Percentiles rank a stretch among this genome's conserved stretches.
These are phyloP conservation scores for Apis florea DNA, from an alignment of 1,140 invertebrate genomes.

Conservation along the genomic window DNA sequence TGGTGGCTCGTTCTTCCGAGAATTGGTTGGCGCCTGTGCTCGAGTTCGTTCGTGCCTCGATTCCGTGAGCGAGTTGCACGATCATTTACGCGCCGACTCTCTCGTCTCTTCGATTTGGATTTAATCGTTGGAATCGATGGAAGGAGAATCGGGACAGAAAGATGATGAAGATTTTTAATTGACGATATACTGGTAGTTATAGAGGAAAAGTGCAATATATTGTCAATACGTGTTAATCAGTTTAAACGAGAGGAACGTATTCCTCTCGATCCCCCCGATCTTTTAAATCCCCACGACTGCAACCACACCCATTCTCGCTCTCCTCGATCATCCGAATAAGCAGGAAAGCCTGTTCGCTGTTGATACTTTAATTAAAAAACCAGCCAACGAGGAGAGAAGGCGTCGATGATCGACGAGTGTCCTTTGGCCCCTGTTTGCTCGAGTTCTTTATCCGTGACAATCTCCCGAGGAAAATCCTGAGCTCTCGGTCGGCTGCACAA, in stretches of 20 bases:
- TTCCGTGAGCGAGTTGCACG: too few species aligned
- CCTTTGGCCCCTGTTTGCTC: conserved; percentile 53
- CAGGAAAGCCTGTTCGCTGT: conserved; percentile 3
- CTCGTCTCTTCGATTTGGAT: background rate
- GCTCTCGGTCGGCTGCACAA: conserved; percentile 54
- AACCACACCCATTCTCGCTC: too few species aligned
- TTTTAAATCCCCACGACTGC: background rate
- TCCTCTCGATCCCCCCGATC: background rate
- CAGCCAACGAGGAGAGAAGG: conserved; percentile 11
- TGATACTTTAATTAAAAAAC: conserved; percentile 63
- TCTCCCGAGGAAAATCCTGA: conserved; percentile 62
- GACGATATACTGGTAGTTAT: background rate
- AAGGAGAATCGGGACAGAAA: background rate
- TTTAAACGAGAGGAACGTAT: background rate
- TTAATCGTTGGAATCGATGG: too few species aligned
- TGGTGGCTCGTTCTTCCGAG: conserved; percentile 38
- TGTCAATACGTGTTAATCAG: background rate
- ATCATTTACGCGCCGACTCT: background rate
- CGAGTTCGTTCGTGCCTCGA: background rate
- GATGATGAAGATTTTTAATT: background rate
- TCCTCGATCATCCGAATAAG: background rate
- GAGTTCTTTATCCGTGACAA: conserved; percentile 54
- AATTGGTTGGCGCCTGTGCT: conserved; percentile 33
- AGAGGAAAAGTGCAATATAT: too few species aligned
- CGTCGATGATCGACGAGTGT: conserved; percentile 54